Conservation (phyloP, 2,888 invertebrate genomes). For the Crocallis elinguaria region DNA sequence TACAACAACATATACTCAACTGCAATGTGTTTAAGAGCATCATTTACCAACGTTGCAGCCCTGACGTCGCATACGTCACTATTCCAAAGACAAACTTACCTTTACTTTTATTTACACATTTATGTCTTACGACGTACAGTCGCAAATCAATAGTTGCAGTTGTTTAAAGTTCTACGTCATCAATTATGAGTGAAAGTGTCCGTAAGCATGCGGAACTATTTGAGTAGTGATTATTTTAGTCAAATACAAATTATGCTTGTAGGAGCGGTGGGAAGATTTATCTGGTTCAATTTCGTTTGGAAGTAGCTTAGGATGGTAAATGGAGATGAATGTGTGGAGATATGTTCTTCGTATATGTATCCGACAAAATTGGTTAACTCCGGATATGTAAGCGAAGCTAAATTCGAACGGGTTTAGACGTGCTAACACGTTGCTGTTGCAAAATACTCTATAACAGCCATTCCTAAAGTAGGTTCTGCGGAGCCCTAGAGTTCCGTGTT, state of each 20-base stretch:
- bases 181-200: constrained; percentile 65
- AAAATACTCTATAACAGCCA: no score
- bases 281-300: background rate
- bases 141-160: background rate
- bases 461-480: no score
- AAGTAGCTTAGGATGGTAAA: background rate
- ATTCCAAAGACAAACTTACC: constrained; percentile 7
- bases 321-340: no score
- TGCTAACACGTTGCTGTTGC: no score
- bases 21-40: constrained; percentile 70
- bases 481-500: no score
- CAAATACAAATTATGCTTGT: constrained; percentile 55
- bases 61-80: constrained; percentile 43
- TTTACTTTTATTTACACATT: background rate
- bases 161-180: constrained; percentile 40
- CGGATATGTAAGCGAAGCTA: no score
- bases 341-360: no score
- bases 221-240: constrained; percentile 47
- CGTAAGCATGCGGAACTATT: constrained; percentile 60
- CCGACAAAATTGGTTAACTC: no score
- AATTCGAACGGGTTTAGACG: no score
- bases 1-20: constrained; percentile 56
- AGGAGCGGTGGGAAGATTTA: constrained; percentile 40
- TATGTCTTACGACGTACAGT: background rate
- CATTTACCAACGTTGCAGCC: constrained; percentile 52